phyloP scores from a whole-genome alignment of 2,113 vertebrate genomes.

The Numenius arquata region DNA sequence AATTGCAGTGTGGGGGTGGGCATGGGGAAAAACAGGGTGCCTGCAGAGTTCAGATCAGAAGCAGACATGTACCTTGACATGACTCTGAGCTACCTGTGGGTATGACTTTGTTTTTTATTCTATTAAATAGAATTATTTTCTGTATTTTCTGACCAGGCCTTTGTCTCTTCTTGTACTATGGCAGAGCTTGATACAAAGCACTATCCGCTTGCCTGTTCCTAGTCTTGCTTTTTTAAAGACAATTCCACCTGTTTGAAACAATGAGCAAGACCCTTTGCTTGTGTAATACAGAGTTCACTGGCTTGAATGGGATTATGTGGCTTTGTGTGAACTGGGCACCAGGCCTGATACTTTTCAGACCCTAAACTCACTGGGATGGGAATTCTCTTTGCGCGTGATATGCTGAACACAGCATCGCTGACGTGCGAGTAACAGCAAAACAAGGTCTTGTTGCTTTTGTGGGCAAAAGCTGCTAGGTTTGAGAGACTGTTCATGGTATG shows the following conservation, averaged over 20 bases:
- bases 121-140: neutral
- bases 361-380: neutral
- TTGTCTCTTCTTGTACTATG: neutral
- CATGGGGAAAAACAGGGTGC: neutral
- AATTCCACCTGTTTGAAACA: neutral
- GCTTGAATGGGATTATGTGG: neutral
- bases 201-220: neutral
- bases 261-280: neutral
- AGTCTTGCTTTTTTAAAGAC: neutral
- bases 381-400: neutral
- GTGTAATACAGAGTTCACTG: neutral
- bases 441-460: neutral
- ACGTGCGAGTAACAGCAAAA: neutral
- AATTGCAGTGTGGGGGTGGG: neutral
- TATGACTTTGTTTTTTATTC: conserved; percentile 28
- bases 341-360: neutral
- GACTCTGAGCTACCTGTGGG: conserved; percentile 34
- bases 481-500: neutral
- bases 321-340: neutral
- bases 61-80: conserved; percentile 36
- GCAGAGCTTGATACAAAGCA: neutral
- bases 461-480: conserved; percentile 3
- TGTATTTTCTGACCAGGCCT: neutral
- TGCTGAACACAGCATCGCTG: neutral
- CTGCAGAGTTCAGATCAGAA: conserved; percentile 7